Percentiles rank a stretch among this genome's conserved stretches.
These are phyloP conservation scores for Philotrypesis tridentata DNA, from an alignment of 1,140 invertebrate species.

Conservation along the genomic window DNA sequence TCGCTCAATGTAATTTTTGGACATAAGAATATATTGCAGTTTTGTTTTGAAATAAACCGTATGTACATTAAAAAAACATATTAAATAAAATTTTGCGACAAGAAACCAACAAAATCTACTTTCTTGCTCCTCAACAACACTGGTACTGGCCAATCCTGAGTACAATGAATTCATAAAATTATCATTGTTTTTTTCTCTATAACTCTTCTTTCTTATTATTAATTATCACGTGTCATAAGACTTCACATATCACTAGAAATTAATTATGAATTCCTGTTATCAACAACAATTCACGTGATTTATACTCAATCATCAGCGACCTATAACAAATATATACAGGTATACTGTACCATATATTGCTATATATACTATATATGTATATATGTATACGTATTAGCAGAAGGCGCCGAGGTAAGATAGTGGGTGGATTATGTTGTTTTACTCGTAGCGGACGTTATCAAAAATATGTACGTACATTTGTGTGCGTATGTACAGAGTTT, in stretches of 20 bases:
- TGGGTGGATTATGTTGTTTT: background rate
- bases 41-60: conserved; percentile 4
- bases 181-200: too few species aligned
- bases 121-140: background rate
- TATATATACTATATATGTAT: background rate
- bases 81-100: conserved; percentile 33
- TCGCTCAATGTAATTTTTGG: background rate
- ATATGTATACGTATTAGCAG: background rate
- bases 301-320: too few species aligned
- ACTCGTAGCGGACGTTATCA: conserved; percentile 4
- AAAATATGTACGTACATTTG: conserved; percentile 25
- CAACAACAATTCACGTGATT: too few species aligned
- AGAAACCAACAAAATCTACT: conserved; percentile 18
- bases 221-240: too few species aligned
- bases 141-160: too few species aligned
- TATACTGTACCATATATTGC: too few species aligned
- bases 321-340: too few species aligned
- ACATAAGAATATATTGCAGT: conserved; percentile 11
- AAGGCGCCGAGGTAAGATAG: background rate
- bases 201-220: too few species aligned
- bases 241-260: too few species aligned
- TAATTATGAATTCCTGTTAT: too few species aligned
- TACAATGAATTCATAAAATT: too few species aligned
- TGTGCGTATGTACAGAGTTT: background rate
- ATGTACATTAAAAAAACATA: conserved; percentile 8